These are phyloP conservation scores for Calephelis perditalis DNA, from an alignment of 2,888 invertebrate genomes.

Conservation along the genomic window DNA sequence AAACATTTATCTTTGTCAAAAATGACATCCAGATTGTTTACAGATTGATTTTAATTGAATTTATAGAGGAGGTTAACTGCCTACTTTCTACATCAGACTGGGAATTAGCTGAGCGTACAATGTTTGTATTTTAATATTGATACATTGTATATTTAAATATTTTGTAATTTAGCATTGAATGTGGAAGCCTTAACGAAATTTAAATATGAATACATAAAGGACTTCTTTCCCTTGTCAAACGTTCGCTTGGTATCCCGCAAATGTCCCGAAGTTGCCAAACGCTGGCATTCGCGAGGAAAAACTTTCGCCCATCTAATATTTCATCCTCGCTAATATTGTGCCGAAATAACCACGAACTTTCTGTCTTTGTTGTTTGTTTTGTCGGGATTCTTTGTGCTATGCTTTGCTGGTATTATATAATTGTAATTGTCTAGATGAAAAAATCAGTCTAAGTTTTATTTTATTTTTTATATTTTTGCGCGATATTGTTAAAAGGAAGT, in stretches of 20 bases:
- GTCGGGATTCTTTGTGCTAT: conserved; percentile 46
- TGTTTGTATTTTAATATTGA: too few species aligned
- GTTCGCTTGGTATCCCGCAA: conserved; percentile 57
- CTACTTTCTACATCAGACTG: too few species aligned
- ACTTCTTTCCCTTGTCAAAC: conserved; percentile 44
- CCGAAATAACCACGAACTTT: conserved; percentile 43
- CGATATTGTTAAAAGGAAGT: too few species aligned
- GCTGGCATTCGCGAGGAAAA: conserved; percentile 48
- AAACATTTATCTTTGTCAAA: too few species aligned
- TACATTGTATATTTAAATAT: too few species aligned
- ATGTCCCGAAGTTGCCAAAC: conserved; percentile 54
- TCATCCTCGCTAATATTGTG: conserved; percentile 47
- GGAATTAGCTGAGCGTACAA: too few species aligned
- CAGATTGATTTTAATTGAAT: too few species aligned
- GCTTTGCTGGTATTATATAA: neutral
- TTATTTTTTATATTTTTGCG: too few species aligned
- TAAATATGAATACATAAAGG: conserved; percentile 3
- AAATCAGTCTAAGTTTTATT: too few species aligned
- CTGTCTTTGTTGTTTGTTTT: conserved; percentile 57
- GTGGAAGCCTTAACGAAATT: neutral
- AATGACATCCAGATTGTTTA: too few species aligned
- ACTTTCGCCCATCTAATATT: conserved; percentile 58
- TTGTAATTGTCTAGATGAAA: conserved; percentile 1
- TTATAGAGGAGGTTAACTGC: too few species aligned
- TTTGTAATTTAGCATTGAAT: neutral